Percentiles rank a stretch among this genome's conserved stretches.
Conservation (phyloP, 2,113 vertebrate species). For the Aplodontia rufa region DNA sequence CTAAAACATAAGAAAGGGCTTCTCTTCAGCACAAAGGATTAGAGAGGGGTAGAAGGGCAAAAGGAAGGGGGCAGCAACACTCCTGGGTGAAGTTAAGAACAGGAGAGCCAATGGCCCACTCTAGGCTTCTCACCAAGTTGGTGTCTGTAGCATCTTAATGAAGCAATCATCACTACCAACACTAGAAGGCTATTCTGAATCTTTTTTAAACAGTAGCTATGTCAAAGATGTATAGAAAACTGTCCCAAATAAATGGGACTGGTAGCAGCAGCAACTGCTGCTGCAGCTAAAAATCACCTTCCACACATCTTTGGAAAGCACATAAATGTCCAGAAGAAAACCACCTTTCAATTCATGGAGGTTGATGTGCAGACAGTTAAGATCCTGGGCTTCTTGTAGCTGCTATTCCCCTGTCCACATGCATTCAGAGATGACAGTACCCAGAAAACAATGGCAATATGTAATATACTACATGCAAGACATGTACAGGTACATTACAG, state of each 20-base stretch:
- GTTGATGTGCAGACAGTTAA: not conserved
- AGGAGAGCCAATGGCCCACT: not conserved
- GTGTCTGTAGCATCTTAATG: not conserved
- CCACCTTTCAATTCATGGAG: not conserved
- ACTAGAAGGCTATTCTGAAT: not conserved
- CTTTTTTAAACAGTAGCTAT: not conserved
- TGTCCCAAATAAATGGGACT: no score
- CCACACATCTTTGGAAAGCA: not conserved
- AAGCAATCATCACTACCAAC: not conserved
- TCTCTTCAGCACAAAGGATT: not conserved
- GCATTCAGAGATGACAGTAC: not conserved
- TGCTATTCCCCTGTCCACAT: not conserved
- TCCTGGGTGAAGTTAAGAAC: not conserved
- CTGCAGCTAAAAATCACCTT: not conserved
- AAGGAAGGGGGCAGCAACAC: no score
- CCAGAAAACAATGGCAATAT: not conserved
- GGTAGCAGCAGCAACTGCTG: not conserved
- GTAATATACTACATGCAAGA: not conserved
- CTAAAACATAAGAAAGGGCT: not conserved
- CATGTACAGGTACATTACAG: not conserved
- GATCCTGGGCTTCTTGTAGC: not conserved
- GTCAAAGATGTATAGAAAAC: not conserved
- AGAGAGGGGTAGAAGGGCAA: not conserved
- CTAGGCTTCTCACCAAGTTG: not conserved
- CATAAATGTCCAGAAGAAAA: not conserved